phyloP scores from a whole-genome alignment of 2,113 vertebrate species.

The Pholis gunnellus region DNA sequence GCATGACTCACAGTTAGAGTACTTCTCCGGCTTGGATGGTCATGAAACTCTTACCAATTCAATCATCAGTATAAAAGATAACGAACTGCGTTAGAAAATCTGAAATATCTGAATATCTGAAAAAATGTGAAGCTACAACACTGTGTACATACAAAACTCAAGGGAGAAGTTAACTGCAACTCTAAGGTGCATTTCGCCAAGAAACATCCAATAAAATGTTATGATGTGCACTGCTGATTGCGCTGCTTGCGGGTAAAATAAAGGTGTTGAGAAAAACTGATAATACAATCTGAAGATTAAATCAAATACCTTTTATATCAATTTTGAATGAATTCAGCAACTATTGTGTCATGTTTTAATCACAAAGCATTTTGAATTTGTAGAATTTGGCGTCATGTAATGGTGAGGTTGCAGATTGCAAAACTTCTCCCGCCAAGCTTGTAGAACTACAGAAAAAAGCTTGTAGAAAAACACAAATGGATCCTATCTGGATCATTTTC shows the following conservation, averaged over 20 bases:
- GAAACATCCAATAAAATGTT: neutral
- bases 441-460: too few species aligned
- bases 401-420: too few species aligned
- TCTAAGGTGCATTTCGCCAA: neutral
- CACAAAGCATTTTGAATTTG: neutral
- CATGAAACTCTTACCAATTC: neutral
- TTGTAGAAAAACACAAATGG: too few species aligned
- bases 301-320: neutral
- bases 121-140: neutral
- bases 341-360: neutral
- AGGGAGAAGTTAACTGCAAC: neutral
- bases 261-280: neutral
- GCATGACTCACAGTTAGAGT: neutral
- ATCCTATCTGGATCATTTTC: too few species aligned
- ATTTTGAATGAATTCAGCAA: neutral
- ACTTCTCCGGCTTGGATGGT: neutral
- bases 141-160: neutral
- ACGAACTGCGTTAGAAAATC: neutral
- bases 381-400: too few species aligned
- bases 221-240: neutral
- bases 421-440: too few species aligned
- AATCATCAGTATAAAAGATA: neutral
- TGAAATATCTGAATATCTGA: neutral
- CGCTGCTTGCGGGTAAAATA: neutral
- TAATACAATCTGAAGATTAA: neutral